phyloP scores from a whole-genome alignment of 2,888 invertebrate species.

The Caenorhabditis plicata region DNA sequence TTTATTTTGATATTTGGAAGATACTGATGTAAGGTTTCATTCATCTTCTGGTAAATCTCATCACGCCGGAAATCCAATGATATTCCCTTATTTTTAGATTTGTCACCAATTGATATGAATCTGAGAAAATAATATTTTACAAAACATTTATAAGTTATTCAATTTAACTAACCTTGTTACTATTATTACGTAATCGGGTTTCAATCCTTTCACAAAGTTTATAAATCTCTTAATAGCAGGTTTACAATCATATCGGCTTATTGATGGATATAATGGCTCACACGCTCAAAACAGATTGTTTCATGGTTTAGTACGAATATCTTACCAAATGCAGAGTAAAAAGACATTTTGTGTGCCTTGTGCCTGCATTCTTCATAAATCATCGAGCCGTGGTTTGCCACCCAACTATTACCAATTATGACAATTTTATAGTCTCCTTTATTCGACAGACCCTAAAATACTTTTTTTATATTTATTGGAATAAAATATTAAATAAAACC shows the following conservation, averaged over 20 bases:
- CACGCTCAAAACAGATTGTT: conserved; percentile 7
- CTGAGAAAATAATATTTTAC: no score
- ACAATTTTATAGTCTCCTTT: conserved; percentile 10
- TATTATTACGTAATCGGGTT: conserved; percentile 14
- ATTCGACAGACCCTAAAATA: neutral
- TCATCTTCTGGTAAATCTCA: conserved; percentile 2
- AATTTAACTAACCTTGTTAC: no score
- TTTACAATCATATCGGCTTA: no score
- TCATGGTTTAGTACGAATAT: conserved; percentile 7
- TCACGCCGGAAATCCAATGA: neutral
- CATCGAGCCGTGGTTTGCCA: conserved; percentile 21
- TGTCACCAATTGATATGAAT: no score
- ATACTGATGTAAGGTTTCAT: conserved; percentile 1
- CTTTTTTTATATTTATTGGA: no score
- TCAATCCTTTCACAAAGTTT: conserved; percentile 8
- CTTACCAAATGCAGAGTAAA: neutral
- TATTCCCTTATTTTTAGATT: conserved; percentile 9
- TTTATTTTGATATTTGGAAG: neutral
- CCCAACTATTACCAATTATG: conserved; percentile 34
- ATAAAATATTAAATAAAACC: no score
- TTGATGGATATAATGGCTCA: no score
- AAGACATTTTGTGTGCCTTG: conserved; percentile 6
- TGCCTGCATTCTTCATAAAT: conserved; percentile 20
- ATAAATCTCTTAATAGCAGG: conserved; percentile 7
- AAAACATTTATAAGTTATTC: no score